phyloP scores from a whole-genome alignment of 2,888 invertebrate genomes.

The Loripinus fragilis region DNA sequence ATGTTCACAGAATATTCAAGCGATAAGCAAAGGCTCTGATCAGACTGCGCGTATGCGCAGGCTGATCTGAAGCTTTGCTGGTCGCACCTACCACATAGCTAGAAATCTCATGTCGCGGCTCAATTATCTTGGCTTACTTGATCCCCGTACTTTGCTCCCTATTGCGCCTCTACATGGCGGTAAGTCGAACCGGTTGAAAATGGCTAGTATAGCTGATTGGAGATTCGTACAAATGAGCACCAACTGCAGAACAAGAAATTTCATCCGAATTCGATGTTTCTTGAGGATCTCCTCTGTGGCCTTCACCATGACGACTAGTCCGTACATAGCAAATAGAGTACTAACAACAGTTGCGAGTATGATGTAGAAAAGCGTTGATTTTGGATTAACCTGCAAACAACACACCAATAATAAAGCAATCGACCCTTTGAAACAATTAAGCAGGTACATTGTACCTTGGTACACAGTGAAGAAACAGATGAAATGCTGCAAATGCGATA shows the following conservation, averaged over 20 bases:
- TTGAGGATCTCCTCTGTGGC: slow-evolving; percentile 22
- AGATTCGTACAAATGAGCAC: slow-evolving; percentile 34
- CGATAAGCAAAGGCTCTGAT: no score
- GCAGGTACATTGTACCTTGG: no score
- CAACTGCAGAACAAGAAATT: slow-evolving; percentile 37
- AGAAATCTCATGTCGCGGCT: no score
- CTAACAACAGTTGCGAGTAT: slow-evolving; percentile 26
- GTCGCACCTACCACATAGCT: no score
- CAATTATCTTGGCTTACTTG: no score
- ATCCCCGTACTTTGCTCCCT: slow-evolving; percentile 26
- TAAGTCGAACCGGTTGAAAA: slow-evolving; percentile 26
- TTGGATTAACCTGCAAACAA: slow-evolving; percentile 5
- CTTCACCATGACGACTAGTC: slow-evolving; percentile 24
- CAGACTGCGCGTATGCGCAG: no score
- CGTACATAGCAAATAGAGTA: slow-evolving; percentile 39
- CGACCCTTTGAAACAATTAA: background rate
- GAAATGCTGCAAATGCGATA: no score
- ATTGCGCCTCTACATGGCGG: slow-evolving; percentile 27
- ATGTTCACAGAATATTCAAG: no score
- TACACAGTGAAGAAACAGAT: no score
- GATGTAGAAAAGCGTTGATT: slow-evolving; percentile 23
- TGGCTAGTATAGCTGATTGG: slow-evolving; percentile 26
- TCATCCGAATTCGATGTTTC: slow-evolving; percentile 40
- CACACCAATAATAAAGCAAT: background rate
- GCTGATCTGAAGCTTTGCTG: no score